These are phyloP conservation scores for Xerus rutilus DNA, from an alignment of 2,797 vertebrate species.

Conservation along the genomic window DNA sequence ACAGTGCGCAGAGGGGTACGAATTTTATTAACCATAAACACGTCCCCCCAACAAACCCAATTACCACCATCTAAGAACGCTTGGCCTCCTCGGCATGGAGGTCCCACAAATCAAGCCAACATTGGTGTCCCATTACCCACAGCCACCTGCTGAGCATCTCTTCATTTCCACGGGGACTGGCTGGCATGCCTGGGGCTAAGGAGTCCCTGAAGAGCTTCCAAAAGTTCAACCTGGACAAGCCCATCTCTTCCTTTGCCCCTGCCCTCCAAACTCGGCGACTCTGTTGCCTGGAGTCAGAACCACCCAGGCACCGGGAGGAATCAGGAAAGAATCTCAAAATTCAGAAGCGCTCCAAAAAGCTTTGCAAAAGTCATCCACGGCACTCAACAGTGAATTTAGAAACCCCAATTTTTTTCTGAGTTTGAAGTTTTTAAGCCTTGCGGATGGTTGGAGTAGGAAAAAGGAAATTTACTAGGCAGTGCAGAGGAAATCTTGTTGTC, in stretches of 20 bases:
- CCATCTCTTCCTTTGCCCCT: slow-evolving; percentile 74
- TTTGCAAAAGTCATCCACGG: slow-evolving; percentile 86
- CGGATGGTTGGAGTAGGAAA: slow-evolving; percentile 94
- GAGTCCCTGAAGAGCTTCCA: slow-evolving; percentile 76
- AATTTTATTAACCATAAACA: slow-evolving; percentile 84
- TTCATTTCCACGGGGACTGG: slow-evolving; percentile 51
- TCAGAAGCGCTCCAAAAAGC: slow-evolving; percentile 83
- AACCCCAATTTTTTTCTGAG: slow-evolving; percentile 90
- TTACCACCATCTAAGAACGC: slow-evolving; percentile 64
- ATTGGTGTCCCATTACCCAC: slow-evolving; percentile 38
- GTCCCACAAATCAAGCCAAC: slow-evolving; percentile 79
- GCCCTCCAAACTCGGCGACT: slow-evolving; percentile 77
- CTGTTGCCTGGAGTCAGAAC: slow-evolving; percentile 56
- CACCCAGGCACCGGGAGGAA: slow-evolving; percentile 76
- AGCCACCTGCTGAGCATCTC: slow-evolving; percentile 61
- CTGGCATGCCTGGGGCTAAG: slow-evolving; percentile 65
- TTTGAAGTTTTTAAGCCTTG: slow-evolving; percentile 92
- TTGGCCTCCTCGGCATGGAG: background rate
- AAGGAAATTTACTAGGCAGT: slow-evolving; percentile 95
- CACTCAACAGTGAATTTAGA: slow-evolving; percentile 89
- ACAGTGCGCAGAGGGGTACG: slow-evolving; percentile 12
- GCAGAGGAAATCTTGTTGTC: slow-evolving; percentile 95
- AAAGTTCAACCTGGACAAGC: slow-evolving; percentile 66
- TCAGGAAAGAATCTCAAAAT: slow-evolving; percentile 80
- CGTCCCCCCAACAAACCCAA: background rate